Base-by-base conservation (phyloP, 2,113 vertebrate species). In the Gila orcuttii region DNA sequence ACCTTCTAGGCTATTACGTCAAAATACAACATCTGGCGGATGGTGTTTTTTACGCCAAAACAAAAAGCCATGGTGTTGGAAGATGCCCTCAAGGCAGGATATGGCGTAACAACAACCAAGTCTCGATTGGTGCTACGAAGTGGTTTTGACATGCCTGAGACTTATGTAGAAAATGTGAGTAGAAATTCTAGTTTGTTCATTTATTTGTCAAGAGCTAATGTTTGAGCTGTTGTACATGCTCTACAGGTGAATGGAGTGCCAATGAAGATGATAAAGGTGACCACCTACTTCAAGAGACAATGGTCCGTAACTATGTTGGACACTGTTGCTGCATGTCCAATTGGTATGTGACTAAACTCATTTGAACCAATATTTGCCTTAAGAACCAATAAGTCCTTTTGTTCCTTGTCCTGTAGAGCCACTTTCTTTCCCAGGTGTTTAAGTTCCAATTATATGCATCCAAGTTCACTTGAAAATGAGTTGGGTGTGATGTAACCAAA, bases 191-290 rank as follows among this genome's bases (percentile, higher is more conserved):
- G 19, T 21, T 5, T 1, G 2, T 2, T 1, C 28, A 3, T n/a
- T 12, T 2, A 52, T 13, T 25, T 10, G 19, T 2, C 6, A 39
- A 8, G 55, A 3, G 55, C 2, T 21, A 7, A 7, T 55, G 55
- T 1, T 10, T 52, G 8, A 7, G 5, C 23, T 64, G 33, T n/a
- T 82, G 6, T 0, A 4, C 0, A 8, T 59, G 15, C 23, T 74
- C 4, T 21, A 42, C 81, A 97, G 96, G 93, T 94, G 79, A 92
- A 87, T 86, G 94, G 94, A 21, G 64, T 96, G 36, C 91, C 91
- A 1, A 96, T 97, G 93, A 93, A 93, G 66, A 47, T 95, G 3
- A 85, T 97, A 25, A 95, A 89, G 84, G 94, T 95, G 4, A 96
- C 92, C 5, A 88, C 52, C 0, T 95, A 95, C 91, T 95, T 95